Base-by-base conservation (phyloP, 1,140 invertebrate genomes). In the Bicyclus anynana region DNA sequence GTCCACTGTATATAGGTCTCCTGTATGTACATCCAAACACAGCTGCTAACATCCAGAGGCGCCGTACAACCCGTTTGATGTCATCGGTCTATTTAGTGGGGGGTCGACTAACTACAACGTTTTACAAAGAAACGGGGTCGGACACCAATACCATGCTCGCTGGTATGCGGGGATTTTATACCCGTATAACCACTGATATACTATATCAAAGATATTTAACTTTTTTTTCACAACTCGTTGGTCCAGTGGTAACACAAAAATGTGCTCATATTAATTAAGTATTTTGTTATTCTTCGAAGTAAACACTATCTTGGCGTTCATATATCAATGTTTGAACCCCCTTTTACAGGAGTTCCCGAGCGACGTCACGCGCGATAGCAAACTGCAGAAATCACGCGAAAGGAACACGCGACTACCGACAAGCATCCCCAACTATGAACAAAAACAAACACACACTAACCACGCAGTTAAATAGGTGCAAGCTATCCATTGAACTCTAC, bases 371-470 rank as follows among this genome's bases (percentile, higher is more conserved):
- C 73, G 69, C 71, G 65, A 74, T 69, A 74, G 71, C 68, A 65
- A 70, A 65, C 65, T 68, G 66, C 65, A 80, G 78, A 78, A 84
- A 84, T 80, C 80, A 84, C 80, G 80, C 80, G 65, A 80, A 65
- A 62, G 47, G 26, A 62, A 58, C 80, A 84, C 80, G 80, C 80
- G 75, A 81, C 66, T 46, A 49, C 42, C 26, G 17, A 44, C 42
- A 44, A 21, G 17, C 42, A 21, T 20, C 42, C 42, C 12, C 10
- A 20, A 44, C 42, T n/a, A 44, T 9, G 6, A 5, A 13, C 12
- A 5, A 20, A 44, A 44, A 16, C 42, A 44, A 44, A 44, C 20
- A 44, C 10, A n/a, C 5, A 0, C 12, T 10, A 21, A 1, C n/a
- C 17, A 13, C 10, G 20, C 21, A 2, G 10, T 20, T 12, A 17